Percentiles rank a stretch among this genome's conserved stretches.
phyloP scores from a whole-genome alignment of 2,113 vertebrate genomes.

The Elanus axillaris region DNA sequence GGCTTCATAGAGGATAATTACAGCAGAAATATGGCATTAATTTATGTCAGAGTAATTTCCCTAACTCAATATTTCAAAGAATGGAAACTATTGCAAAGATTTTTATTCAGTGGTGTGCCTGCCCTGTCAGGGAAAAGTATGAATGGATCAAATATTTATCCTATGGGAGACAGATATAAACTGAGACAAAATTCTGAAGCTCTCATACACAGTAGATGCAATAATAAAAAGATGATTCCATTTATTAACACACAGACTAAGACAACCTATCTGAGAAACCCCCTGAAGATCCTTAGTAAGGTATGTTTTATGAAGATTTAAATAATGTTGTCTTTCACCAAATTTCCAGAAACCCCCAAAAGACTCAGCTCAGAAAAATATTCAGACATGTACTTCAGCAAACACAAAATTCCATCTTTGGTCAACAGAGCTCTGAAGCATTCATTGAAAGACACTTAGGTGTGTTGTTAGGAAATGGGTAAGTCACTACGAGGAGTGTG shows the following conservation, averaged over 20 bases:
- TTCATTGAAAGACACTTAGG: not conserved
- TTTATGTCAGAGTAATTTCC: slow-evolving; percentile 36
- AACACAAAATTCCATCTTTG: not conserved
- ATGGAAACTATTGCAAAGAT: not conserved
- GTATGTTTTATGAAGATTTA: not conserved
- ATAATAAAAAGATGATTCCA: not conserved
- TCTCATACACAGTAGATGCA: not conserved
- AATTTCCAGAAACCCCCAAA: not conserved
- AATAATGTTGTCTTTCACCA: not conserved
- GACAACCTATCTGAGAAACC: not conserved
- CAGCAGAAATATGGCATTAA: not conserved
- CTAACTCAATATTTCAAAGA: not conserved
- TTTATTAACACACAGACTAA: not conserved
- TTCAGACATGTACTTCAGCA: not conserved
- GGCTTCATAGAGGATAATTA: slow-evolving; percentile 6
- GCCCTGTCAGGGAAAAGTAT: not conserved
- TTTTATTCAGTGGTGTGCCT: not conserved
- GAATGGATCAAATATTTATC: slow-evolving; percentile 16
- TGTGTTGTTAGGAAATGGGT: not conserved
- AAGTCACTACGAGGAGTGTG: not conserved
- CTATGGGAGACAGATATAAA: not conserved
- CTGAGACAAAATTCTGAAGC: not conserved
- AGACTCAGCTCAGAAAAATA: not conserved
- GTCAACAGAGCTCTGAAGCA: not conserved
- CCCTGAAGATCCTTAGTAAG: not conserved